Evolutionary conservation across 2,888 invertebrate species (phyloP).

Genomic region (Agapostemon virescens): DNA sequence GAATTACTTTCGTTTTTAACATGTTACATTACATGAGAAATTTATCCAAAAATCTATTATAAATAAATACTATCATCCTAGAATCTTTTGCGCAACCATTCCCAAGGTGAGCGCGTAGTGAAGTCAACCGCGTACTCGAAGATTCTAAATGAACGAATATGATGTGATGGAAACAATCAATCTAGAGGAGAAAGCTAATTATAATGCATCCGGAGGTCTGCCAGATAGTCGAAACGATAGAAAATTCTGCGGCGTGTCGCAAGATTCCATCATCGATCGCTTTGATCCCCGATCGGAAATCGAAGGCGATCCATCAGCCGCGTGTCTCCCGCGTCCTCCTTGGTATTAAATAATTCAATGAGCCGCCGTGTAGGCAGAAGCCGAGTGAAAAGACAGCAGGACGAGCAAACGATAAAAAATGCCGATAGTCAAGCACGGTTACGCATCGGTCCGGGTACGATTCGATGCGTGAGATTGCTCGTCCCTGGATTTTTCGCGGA

Average conservation of each 20-base stretch:
- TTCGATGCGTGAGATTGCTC: slow-evolving; percentile 76
- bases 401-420: slow-evolving; percentile 53
- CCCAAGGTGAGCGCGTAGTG: not conserved
- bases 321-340: slow-evolving; percentile 38
- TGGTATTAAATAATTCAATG: slow-evolving; percentile 73
- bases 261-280: slow-evolving; percentile 37
- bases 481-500: slow-evolving; percentile 62
- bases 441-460: slow-evolving; percentile 70
- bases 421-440: slow-evolving; percentile 67
- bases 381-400: not conserved
- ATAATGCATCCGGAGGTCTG: not conserved
- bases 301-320: slow-evolving; percentile 57
- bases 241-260: not conserved
- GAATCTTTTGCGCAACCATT: not conserved
- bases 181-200: not conserved
- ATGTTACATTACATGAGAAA: too few species aligned
- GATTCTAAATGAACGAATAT: not conserved
- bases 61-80: not conserved
- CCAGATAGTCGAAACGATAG: not conserved
- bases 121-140: not conserved
- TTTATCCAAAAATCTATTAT: too few species aligned
- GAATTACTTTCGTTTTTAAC: too few species aligned
- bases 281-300: slow-evolving; percentile 43
- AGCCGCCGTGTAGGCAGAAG: slow-evolving; percentile 60
- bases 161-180: not conserved